Evolutionary conservation across 1,140 invertebrate species (phyloP).

Genomic region (Leptinotarsa texana): DNA sequence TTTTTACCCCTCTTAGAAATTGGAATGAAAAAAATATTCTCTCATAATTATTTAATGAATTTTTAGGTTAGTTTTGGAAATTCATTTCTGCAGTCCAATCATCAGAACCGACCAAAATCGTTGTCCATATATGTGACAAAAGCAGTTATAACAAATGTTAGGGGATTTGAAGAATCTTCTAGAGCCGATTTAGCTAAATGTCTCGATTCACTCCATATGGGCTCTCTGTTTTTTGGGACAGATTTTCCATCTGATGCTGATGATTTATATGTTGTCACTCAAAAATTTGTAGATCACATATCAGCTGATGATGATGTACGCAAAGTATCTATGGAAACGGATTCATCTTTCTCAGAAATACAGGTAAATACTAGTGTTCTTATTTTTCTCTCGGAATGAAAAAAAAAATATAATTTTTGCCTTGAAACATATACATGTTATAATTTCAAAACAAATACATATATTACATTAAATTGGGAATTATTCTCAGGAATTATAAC

Average conservation of each 20-base stretch:
- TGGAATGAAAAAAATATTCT: neutral
- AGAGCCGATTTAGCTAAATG: slow-evolving; percentile 73
- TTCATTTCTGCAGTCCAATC: slow-evolving; percentile 68
- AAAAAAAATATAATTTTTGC: no score
- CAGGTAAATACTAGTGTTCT: slow-evolving; percentile 35
- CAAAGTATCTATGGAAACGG: slow-evolving; percentile 43
- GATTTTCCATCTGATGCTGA: slow-evolving; percentile 71
- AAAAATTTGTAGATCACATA: slow-evolving; percentile 77
- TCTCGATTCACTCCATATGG: slow-evolving; percentile 72
- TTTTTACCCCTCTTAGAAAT: no score
- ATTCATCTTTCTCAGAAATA: slow-evolving; percentile 41
- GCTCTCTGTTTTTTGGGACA: slow-evolving; percentile 71
- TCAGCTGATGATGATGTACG: slow-evolving; percentile 61
- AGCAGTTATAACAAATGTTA: slow-evolving; percentile 78
- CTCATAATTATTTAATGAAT: slow-evolving; percentile 5
- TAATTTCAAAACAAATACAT: no score
- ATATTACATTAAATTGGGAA: no score
- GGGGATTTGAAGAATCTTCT: slow-evolving; percentile 69
- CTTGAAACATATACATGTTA: no score
- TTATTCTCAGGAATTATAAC: no score
- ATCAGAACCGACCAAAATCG: slow-evolving; percentile 79
- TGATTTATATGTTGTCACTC: slow-evolving; percentile 72
- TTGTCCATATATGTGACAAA: slow-evolving; percentile 82
- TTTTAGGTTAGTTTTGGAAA: slow-evolving; percentile 73
- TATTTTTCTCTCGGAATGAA: no score